phyloP scores from a whole-genome alignment of 2,888 invertebrate species.

The Callinectes sapidus region DNA sequence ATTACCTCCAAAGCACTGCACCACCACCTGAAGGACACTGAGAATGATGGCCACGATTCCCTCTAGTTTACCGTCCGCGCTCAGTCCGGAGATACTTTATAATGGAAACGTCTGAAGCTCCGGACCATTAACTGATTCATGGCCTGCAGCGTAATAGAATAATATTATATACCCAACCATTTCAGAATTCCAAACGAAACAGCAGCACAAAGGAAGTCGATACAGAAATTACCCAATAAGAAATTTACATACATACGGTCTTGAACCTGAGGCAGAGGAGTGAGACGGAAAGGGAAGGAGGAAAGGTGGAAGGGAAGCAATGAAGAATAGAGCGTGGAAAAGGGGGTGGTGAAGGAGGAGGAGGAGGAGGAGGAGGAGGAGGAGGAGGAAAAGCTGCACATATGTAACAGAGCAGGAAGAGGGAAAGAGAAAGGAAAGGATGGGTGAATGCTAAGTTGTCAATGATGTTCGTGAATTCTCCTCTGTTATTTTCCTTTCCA shows the following conservation, averaged over 20 bases:
- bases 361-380: background rate
- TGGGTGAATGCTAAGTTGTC: background rate
- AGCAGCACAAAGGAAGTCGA: slow-evolving; percentile 23
- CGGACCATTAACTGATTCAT: background rate
- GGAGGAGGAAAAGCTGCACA: too few species aligned
- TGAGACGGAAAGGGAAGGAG: background rate
- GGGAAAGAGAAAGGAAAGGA: slow-evolving; percentile 23
- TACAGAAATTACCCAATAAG: slow-evolving; percentile 37
- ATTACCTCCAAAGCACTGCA: background rate
- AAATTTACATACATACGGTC: slow-evolving; percentile 29
- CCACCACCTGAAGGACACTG: background rate
- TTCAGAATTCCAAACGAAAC: background rate
- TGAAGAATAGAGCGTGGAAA: background rate
- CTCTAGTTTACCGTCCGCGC: background rate
- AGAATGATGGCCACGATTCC: background rate
- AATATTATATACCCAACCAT: background rate
- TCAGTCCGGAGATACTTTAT: background rate
- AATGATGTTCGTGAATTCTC: background rate
- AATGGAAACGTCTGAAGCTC: background rate
- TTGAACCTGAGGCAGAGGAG: background rate
- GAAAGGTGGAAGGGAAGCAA: background rate
- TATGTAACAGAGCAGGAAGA: background rate
- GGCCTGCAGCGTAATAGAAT: background rate
- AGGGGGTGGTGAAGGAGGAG: background rate
- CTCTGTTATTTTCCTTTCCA: background rate